Evolutionary conservation across 2,797 vertebrate species (phyloP).

Genomic region (Phataginus tricuspis): DNA sequence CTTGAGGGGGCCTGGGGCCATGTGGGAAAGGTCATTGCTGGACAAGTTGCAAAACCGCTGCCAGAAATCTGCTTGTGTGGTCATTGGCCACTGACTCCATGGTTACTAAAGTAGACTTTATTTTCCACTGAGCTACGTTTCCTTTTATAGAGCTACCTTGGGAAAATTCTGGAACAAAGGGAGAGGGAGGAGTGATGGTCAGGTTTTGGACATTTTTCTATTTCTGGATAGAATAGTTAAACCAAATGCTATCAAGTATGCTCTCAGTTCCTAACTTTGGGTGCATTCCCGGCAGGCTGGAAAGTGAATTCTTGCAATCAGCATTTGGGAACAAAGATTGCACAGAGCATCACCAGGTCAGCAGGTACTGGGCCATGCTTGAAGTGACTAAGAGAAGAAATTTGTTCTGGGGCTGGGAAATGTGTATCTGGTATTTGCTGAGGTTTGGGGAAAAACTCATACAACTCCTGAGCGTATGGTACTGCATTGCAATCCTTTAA

Average conservation of each 20-base stretch:
- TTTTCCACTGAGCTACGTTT: neutral
- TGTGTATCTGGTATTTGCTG: neutral
- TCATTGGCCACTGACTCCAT: neutral
- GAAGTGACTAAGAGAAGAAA: neutral
- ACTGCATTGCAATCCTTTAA: neutral
- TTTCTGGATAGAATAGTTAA: neutral
- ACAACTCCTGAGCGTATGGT: neutral
- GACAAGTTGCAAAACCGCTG: neutral
- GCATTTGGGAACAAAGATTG: too few species aligned
- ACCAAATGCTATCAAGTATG: neutral
- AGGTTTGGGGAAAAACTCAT: neutral
- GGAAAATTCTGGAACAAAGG: neutral
- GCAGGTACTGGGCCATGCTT: too few species aligned
- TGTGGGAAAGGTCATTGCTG: neutral
- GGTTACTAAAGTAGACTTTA: neutral
- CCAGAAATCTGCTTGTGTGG: neutral
- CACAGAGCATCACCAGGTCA: neutral
- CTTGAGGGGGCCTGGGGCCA: neutral
- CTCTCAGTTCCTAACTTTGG: neutral
- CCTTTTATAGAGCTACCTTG: neutral
- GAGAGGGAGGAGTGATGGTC: neutral
- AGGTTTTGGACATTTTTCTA: neutral
- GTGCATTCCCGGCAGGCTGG: neutral
- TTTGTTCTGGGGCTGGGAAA: neutral
- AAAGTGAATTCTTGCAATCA: neutral